These are phyloP conservation scores for Pterocles burchelli DNA, from an alignment of 2,113 vertebrate species.

Conservation along the genomic window DNA sequence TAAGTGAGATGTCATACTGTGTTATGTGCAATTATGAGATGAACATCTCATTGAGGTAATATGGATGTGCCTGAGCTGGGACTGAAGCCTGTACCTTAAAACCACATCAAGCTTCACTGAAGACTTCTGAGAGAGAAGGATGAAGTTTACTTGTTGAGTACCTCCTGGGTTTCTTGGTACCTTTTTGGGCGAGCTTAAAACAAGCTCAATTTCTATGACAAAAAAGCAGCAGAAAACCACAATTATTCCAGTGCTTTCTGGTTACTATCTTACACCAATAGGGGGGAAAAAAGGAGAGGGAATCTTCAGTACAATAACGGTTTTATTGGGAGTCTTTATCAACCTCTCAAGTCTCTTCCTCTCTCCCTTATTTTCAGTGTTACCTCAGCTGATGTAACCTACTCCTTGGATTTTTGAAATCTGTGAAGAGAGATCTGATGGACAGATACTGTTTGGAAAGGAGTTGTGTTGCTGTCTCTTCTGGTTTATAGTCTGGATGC, in stretches of 20 bases:
- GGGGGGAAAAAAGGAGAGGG: background rate
- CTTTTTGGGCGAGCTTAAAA: background rate
- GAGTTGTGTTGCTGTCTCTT: slow-evolving; percentile 31
- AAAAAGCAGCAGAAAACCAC: background rate
- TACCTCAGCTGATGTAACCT: background rate
- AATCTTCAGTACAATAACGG: background rate
- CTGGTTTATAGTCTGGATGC: slow-evolving; percentile 15
- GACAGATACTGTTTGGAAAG: background rate
- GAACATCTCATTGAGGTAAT: background rate
- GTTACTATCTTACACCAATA: background rate
- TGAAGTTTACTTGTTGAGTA: background rate
- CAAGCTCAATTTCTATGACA: background rate
- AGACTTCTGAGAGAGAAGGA: background rate
- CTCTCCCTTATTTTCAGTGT: background rate
- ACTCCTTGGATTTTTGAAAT: background rate
- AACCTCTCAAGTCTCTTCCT: background rate
- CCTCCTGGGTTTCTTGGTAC: background rate
- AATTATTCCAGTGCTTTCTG: background rate
- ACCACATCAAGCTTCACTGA: background rate
- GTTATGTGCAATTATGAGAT: background rate
- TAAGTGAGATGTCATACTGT: slow-evolving; percentile 25
- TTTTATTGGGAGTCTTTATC: background rate
- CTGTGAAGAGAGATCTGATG: background rate
- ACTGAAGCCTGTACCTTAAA: background rate
- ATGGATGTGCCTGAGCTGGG: background rate